Base-by-base conservation (phyloP, 1,140 invertebrate species). In the Leptinotarsa texana region DNA sequence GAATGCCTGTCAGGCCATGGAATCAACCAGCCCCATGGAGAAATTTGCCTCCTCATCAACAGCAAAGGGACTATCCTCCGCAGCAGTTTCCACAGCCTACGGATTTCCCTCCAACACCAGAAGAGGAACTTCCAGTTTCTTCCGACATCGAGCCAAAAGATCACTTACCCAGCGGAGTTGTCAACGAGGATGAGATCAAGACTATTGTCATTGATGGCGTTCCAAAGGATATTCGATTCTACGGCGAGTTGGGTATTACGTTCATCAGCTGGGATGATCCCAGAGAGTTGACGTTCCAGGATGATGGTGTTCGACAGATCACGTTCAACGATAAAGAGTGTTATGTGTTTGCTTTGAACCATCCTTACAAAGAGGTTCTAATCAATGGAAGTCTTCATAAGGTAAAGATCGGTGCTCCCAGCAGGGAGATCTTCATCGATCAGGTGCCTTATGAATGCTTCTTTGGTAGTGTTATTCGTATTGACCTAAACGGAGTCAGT, bases 351-450 rank as follows among this genome's bases (percentile, higher is more conserved):
- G 86, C 87, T 51, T 93, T 95, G 78, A 93, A 93, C 76, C 90
- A 92, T 74, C 88, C 88, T n/a, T 93, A 93, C 80, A 90, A 90
- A 78, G 90, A 93, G 74, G 89, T 94, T 42, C 87, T 89, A 8
- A 89, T 94, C 18, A 91, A 93, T 76, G 92, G 93, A 5, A 86
- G 90, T 84, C 83, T 89, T 8, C 92, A 94, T 82, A 90, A 91
- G 74, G 93, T 99, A 47, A 89, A 93, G 79, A 93, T 99, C 75
- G 97, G 98, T 49, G 94, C 93, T 22, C 97, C 97, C 0, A 96
- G 95, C 0, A 88, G 96, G 70, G 97, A 99, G 84, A 86, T 99
- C 1, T 96, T 93, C 78, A 92, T 99, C 33, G 94, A 98, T 84
- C 93, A 92, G 21, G 88, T 89, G 47, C 94, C 92, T 88, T 97